A percentile compares a stretch with the other conserved stretches of the same genome.
phyloP scores from a whole-genome alignment of 2,797 vertebrate genomes.

The Chelmon rostratus region DNA sequence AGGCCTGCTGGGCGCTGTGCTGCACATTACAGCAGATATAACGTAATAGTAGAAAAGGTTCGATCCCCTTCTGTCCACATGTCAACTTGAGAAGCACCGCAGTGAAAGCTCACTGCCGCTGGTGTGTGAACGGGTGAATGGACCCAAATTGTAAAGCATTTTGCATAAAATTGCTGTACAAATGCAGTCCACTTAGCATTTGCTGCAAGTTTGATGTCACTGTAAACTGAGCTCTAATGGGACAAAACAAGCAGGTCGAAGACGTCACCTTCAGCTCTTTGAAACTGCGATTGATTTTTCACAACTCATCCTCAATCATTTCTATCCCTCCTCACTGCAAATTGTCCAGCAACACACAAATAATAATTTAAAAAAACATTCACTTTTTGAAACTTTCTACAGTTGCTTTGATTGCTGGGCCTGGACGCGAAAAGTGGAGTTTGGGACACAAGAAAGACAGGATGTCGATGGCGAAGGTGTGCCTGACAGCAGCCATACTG shows the following conservation, averaged over 20 bases:
- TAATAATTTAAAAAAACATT: neutral
- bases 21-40: neutral
- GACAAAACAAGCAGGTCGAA: no score
- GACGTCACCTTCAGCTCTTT: no score
- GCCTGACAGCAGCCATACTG: constrained; percentile 29
- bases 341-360: neutral
- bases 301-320: neutral
- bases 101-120: neutral
- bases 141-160: neutral
- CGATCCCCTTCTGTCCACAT: neutral
- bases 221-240: no score
- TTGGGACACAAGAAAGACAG: neutral
- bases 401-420: neutral
- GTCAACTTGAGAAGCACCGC: neutral
- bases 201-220: neutral
- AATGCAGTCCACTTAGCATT: neutral
- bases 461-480: constrained; percentile 17
- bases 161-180: neutral
- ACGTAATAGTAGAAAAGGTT: neutral
- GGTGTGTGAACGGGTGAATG: neutral
- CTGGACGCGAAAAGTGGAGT: neutral
- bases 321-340: neutral
- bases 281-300: neutral
- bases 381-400: neutral
- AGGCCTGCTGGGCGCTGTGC: neutral